phyloP scores from a whole-genome alignment of 2,113 vertebrate genomes.

The Hystrix cristata region DNA sequence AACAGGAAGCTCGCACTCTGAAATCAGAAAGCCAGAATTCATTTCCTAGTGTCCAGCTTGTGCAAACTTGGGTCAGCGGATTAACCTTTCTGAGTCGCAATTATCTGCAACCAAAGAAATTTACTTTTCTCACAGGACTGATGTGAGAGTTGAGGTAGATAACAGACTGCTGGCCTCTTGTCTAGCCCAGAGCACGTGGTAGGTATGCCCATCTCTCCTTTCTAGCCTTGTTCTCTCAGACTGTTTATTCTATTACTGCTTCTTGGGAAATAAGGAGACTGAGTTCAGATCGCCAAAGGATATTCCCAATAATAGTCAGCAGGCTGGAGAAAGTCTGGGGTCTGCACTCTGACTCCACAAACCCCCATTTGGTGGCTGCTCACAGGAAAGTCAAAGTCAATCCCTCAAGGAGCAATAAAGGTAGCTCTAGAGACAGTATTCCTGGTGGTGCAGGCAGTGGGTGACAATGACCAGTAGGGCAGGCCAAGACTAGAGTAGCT shows the following conservation, averaged over 20 bases:
- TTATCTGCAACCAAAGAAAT: neutral
- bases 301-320: no score
- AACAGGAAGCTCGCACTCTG: neutral
- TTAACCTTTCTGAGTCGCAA: neutral
- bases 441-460: neutral
- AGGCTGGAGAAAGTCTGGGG: neutral
- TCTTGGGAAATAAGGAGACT: neutral
- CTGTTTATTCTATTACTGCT: neutral
- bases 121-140: neutral
- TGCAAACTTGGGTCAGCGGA: neutral
- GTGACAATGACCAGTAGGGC: neutral
- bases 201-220: neutral
- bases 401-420: neutral
- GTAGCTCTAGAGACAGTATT: neutral
- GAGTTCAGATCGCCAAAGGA: neutral
- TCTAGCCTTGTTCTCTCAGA: neutral
- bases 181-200: neutral
- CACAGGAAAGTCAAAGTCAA: neutral
- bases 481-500: neutral
- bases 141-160: neutral
- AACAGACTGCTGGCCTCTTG: no score
- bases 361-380: neutral
- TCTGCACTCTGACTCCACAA: neutral
- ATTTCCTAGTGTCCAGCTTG: neutral
- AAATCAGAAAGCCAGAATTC: neutral